Evolutionary conservation across 2,113 vertebrate genomes (phyloP).

Genomic region (Leucosticte australis): DNA sequence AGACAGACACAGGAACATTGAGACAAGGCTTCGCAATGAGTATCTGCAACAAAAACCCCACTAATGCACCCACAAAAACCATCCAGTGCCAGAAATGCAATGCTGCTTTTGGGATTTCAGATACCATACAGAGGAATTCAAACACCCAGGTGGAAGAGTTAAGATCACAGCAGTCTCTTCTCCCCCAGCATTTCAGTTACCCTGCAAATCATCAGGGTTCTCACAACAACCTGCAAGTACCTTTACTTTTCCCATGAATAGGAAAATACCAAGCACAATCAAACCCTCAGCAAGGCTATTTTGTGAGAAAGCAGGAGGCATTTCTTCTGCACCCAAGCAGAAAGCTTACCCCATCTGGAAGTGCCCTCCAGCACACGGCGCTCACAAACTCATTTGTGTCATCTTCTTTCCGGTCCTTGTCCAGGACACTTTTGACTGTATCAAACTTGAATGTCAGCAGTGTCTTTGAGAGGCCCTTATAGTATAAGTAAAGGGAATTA

Average conservation of each 20-base stretch:
- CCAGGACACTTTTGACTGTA: slow-evolving; percentile 97
- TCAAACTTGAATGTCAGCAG: slow-evolving; percentile 98
- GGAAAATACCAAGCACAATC: neutral
- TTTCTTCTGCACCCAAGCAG: neutral
- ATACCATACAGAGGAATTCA: neutral
- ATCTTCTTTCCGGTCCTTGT: slow-evolving; percentile 98
- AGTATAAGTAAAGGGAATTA: slow-evolving; percentile 98
- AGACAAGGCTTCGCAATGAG: neutral
- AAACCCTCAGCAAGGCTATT: neutral
- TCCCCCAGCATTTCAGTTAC: neutral
- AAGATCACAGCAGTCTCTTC: neutral
- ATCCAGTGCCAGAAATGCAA: neutral
- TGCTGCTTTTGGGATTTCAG: neutral
- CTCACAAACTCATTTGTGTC: slow-evolving; percentile 99
- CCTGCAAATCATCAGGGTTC: neutral
- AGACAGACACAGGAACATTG: neutral
- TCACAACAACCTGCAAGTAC: fast-evolving
- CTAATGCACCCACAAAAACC: neutral
- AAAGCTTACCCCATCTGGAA: slow-evolving; percentile 92
- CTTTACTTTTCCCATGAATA: neutral
- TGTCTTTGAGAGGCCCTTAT: slow-evolving; percentile 98
- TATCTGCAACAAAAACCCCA: neutral
- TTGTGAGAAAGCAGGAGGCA: neutral
- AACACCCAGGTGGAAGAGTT: neutral
- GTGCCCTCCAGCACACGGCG: slow-evolving; percentile 96